These are phyloP conservation scores for Pseudochirops corinnae DNA, from an alignment of 2,797 vertebrate genomes.

Conservation along the genomic window DNA sequence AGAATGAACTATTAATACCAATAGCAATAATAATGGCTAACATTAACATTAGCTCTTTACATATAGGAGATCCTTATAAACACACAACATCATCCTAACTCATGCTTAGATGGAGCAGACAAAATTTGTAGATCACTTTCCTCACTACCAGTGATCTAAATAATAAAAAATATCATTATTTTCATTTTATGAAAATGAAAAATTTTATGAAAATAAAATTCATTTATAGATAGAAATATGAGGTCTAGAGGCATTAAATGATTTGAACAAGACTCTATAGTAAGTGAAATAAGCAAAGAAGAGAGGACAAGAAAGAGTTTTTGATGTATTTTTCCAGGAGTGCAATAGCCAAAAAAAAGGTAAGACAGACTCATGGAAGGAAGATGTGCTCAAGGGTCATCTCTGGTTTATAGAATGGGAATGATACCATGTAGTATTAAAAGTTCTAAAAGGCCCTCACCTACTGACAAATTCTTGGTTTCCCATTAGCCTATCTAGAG, in stretches of 20 bases:
- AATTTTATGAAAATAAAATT: no score
- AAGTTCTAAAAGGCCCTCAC: not conserved
- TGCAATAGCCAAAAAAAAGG: not conserved
- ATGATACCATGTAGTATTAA: not conserved
- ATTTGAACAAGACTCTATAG: not conserved
- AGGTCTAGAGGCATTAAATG: not conserved
- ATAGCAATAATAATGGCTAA: not conserved
- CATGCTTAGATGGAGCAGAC: not conserved
- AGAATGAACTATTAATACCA: not conserved
- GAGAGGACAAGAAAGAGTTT: not conserved
- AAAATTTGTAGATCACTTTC: not conserved
- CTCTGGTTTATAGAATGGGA: not conserved
- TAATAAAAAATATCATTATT: not conserved
- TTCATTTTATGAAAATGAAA: not conserved
- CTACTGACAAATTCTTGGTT: not conserved
- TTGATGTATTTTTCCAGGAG: conserved; percentile 26
- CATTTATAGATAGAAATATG: not conserved
- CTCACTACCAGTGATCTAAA: not conserved
- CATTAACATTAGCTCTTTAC: not conserved
- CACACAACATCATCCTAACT: not conserved
- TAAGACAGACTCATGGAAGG: not conserved
- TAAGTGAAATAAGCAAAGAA: conserved; percentile 15
- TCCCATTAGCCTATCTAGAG: not conserved
- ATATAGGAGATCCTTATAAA: not conserved
- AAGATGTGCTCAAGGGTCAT: not conserved